phyloP scores from a whole-genome alignment of 2,888 invertebrate species.

The Cephus runcator region DNA sequence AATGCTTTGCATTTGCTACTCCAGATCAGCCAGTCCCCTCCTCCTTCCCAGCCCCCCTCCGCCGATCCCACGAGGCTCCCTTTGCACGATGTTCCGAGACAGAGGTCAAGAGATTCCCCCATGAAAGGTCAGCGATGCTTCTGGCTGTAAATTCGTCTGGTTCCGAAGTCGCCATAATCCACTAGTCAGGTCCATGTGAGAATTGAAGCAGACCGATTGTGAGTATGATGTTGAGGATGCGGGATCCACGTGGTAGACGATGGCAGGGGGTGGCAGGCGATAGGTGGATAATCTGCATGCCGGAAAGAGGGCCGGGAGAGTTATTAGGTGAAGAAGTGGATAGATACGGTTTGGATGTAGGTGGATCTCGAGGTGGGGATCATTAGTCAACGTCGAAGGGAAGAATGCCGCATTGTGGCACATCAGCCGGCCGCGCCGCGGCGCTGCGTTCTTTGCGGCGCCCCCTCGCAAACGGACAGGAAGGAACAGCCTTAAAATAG shows the following conservation, averaged over 20 bases:
- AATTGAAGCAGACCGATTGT: background rate
- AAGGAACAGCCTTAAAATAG: slow-evolving; percentile 46
- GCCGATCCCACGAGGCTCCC: too few species aligned
- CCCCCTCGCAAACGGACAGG: slow-evolving; percentile 28
- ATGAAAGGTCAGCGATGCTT: too few species aligned
- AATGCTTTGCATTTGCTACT: slow-evolving; percentile 14
- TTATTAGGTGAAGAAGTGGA: slow-evolving; percentile 14
- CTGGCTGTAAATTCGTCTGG: too few species aligned
- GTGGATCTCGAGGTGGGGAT: slow-evolving; percentile 30
- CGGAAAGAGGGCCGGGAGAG: background rate
- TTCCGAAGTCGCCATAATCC: too few species aligned
- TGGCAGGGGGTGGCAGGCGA: background rate
- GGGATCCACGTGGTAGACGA: background rate
- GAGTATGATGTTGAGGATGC: background rate
- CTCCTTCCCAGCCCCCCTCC: background rate
- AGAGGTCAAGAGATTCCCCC: too few species aligned
- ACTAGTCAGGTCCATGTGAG: background rate
- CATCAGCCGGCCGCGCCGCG: slow-evolving; percentile 28
- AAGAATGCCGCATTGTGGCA: slow-evolving; percentile 52
- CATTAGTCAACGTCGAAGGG: slow-evolving; percentile 55
- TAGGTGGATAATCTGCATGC: background rate
- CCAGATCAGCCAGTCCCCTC: background rate
- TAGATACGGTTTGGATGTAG: slow-evolving; percentile 25
- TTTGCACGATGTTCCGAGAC: too few species aligned
- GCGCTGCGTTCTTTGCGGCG: slow-evolving; percentile 17